Base-by-base conservation (phyloP, 1,140 invertebrate genomes). In the Sitodiplosis mosellana region DNA sequence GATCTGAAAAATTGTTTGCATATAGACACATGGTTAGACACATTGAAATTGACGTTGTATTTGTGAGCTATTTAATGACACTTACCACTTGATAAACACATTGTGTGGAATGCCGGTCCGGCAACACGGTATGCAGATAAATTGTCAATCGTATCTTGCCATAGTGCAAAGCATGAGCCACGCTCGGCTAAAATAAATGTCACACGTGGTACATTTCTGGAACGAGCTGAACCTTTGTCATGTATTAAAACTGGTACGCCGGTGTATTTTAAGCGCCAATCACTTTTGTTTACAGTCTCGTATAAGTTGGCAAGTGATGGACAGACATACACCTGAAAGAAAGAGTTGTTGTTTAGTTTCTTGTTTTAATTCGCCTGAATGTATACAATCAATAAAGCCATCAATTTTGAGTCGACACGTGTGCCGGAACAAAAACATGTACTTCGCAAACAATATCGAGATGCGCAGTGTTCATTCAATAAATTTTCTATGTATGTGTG, bases 151-250 rank as follows among this genome's bases (percentile, higher is more conserved):
- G 76, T 76, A 61, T 90, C 86, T 47, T 72, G 72, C 86, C 86
- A 90, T n/a, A 90, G 63, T 21, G 80, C 77, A 60, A 90, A 88
- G 42, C 83, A 84, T 2, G 84, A 84, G 2, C 85, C 85, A 43
- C 82, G 72, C 64, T 90, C 87, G 1, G 85, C 84, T 15, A 90
- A 58, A 2, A 85, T 69, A 19, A 90, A 75, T 14, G 81, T 78
- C 5, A 90, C 78, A 21, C 76, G 73, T 20, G 83, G 67, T 55
- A 82, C 77, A 41, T 76, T 70, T 40, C 84, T 63, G 7, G 83
- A 78, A 47, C 75, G 65, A 1, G 81, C 78, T 51, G 80, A 77
- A 1, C 83, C 86, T 7, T 75, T 73, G 64, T 90, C 84, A 41
- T 89, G 68, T 0, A 90, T 66, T 1, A 90, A 69, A 1, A 88